Conservation (phyloP, 2,797 vertebrate species). For the Poecilia wingei region DNA sequence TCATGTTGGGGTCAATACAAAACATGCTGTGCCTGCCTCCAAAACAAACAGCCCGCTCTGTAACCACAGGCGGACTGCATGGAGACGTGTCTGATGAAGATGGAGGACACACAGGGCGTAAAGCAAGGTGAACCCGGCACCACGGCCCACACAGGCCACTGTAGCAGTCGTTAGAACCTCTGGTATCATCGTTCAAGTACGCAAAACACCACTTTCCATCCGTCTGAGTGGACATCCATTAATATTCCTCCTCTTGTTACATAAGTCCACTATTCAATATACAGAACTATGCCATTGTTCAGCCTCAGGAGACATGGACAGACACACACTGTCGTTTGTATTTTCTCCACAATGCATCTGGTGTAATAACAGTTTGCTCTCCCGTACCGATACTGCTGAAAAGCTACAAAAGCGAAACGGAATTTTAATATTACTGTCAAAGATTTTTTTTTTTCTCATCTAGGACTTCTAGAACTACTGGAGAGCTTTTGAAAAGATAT, state of each 20-base stretch:
- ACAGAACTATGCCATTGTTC: slow-evolving; percentile 53
- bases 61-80: background rate
- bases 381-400: background rate
- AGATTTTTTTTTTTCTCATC: background rate
- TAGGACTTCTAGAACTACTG: background rate
- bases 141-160: background rate
- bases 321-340: slow-evolving; percentile 33
- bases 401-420: background rate
- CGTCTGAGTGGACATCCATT: slow-evolving; percentile 65
- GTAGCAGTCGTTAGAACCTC: slow-evolving; percentile 10
- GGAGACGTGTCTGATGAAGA: slow-evolving; percentile 25
- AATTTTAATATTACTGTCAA: background rate
- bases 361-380: slow-evolving; percentile 15
- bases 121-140: slow-evolving; percentile 17
- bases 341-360: slow-evolving; percentile 14
- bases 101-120: background rate
- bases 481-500: background rate
- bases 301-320: slow-evolving; percentile 45
- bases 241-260: slow-evolving; percentile 73
- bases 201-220: slow-evolving; percentile 40
- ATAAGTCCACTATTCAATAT: slow-evolving; percentile 67
- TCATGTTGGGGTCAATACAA: slow-evolving; percentile 18
- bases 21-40: slow-evolving; percentile 4
- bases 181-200: slow-evolving; percentile 22
- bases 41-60: background rate